Percentiles rank a stretch among this genome's conserved stretches.
These are phyloP conservation scores for Stichopus chloronotus DNA, from an alignment of 35 echinoderm and acorn worm species.

Conservation along the genomic window DNA sequence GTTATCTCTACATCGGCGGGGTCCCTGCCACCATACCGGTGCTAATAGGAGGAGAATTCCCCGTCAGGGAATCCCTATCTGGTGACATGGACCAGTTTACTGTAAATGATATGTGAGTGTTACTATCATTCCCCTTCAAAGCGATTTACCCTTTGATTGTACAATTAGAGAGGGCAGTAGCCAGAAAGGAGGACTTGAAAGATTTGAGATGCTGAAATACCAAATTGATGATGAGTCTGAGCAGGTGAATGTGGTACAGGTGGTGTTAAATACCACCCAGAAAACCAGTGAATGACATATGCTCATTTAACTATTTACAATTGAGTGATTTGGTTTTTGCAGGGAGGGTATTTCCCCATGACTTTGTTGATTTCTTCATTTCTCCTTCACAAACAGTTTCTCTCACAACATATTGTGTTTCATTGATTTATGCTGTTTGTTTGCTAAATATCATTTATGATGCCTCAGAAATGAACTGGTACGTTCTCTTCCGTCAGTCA, in stretches of 20 bases:
- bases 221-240: too few species aligned
- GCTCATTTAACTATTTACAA: too few species aligned
- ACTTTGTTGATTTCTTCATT: not conserved
- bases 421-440: not conserved
- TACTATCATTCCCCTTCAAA: too few species aligned
- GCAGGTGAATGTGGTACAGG: too few species aligned
- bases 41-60: constrained; percentile 92
- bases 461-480: too few species aligned
- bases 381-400: not conserved
- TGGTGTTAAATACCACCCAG: too few species aligned
- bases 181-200: too few species aligned
- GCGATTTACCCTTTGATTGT: too few species aligned
- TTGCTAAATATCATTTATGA: not conserved
- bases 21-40: constrained; percentile 71
- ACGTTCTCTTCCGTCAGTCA: constrained; percentile 41
- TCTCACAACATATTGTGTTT: not conserved
- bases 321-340: too few species aligned
- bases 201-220: too few species aligned
- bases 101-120: constrained; percentile 83
- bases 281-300: too few species aligned
- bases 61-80: constrained; percentile 71
- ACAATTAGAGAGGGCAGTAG: too few species aligned
- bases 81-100: constrained; percentile 80
- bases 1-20: constrained; percentile 84
- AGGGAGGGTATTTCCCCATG: not conserved